A percentile compares a stretch with the other conserved stretches of the same genome.
These are phyloP conservation scores for Ptychodera flava DNA, from an alignment of 35 echinoderm and acorn worm species.

Conservation along the genomic window DNA sequence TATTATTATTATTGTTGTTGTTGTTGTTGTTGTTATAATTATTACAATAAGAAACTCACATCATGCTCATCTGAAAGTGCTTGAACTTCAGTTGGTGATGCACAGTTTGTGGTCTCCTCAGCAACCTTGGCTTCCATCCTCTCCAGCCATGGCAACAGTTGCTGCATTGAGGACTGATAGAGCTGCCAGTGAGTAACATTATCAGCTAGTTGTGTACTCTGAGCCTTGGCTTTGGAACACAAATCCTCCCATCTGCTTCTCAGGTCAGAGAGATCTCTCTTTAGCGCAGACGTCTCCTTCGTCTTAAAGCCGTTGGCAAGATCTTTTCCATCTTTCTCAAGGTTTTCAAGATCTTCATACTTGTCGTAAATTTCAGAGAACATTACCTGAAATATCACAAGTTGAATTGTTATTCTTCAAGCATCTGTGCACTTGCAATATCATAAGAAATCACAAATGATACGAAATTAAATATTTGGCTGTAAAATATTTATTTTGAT, in stretches of 20 bases:
- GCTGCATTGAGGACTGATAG: conserved; percentile 42
- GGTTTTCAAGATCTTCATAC: conserved; percentile 21
- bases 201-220: conserved; percentile 14
- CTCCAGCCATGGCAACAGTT: conserved; percentile 42
- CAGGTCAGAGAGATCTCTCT: conserved; percentile 18
- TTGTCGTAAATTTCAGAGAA: conserved; percentile 65
- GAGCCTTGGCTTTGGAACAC: conserved; percentile 26
- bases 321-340: conserved; percentile 15
- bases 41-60: conserved; percentile 13
- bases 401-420: too few relatives aligned
- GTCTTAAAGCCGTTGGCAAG: neutral
- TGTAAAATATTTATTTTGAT: too few relatives aligned
- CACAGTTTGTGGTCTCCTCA: conserved; percentile 5
- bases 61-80: conserved; percentile 15
- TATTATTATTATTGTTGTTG: too few relatives aligned
- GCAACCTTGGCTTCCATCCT: conserved; percentile 25
- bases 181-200: conserved; percentile 41
- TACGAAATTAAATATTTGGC: too few relatives aligned
- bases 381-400: conserved; percentile 45
- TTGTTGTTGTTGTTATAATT: too few relatives aligned
- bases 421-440: too few relatives aligned
- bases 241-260: conserved; percentile 41
- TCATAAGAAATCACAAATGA: too few relatives aligned
- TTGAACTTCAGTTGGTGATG: conserved; percentile 35
- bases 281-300: conserved; percentile 14